Conservation (phyloP, 1,140 invertebrate species). For the Apolygus lucorum region DNA sequence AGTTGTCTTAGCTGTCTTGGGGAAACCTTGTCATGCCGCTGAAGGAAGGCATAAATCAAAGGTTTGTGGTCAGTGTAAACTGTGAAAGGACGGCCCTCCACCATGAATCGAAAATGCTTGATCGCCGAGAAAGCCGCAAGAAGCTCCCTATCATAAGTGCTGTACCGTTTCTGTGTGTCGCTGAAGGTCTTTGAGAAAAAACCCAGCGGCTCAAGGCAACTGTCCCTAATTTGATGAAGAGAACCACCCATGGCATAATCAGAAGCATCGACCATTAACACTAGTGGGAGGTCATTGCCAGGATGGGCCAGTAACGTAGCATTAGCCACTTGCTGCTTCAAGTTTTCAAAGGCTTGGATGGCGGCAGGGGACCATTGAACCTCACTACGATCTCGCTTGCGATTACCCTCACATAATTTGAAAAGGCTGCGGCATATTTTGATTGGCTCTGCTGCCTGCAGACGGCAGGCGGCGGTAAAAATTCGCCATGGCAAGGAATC, state of each 20-base stretch:
- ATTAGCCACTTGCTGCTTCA: too few species aligned
- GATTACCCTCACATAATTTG: not conserved
- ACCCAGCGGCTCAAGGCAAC: conserved; percentile 35
- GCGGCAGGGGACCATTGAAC: conserved; percentile 8
- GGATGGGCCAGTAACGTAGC: too few species aligned
- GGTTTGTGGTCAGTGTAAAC: conserved; percentile 42
- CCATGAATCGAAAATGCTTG: conserved; percentile 40
- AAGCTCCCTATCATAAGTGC: conserved; percentile 42
- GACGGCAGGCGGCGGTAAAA: not conserved
- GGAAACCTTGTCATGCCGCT: conserved; percentile 34
- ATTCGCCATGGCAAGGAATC: conserved; percentile 16
- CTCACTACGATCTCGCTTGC: not conserved
- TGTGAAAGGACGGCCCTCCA: conserved; percentile 39
- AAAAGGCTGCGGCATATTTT: not conserved
- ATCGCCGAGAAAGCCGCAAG: conserved; percentile 41
- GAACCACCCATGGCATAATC: conserved; percentile 37
- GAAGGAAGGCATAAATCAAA: conserved; percentile 33
- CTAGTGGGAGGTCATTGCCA: too few species aligned
- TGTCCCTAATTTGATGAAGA: conserved; percentile 36
- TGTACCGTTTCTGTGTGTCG: conserved; percentile 37
- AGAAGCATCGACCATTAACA: conserved; percentile 37
- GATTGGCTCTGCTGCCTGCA: too few species aligned
- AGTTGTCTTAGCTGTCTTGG: conserved; percentile 38
- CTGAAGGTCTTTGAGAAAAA: conserved; percentile 41
- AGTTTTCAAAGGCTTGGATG: too few species aligned